A percentile compares a stretch with the other conserved stretches of the same genome.
Evolutionary conservation across 2,797 vertebrate genomes (phyloP).

Genomic region (Glossophaga mutica): DNA sequence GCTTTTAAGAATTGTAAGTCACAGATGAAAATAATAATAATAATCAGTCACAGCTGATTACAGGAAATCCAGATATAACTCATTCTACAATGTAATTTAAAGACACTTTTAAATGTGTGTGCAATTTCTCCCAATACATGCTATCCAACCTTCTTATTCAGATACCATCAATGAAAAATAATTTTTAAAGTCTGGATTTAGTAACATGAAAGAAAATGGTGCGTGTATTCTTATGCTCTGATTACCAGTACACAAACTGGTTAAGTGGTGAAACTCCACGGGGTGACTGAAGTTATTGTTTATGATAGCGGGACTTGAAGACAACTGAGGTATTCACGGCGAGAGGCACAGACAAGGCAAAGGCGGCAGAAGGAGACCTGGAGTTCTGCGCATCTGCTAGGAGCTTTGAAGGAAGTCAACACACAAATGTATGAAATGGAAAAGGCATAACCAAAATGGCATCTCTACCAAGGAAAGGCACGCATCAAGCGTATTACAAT

Average conservation of each 20-base stretch:
- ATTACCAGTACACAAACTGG: not conserved
- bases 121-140: not conserved
- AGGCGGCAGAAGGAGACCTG: not conserved
- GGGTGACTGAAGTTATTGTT: not conserved
- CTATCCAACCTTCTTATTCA: not conserved
- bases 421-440: not conserved
- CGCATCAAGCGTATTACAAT: not conserved
- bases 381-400: not conserved
- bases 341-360: not conserved
- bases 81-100: not conserved
- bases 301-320: not conserved
- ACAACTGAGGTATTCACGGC: not conserved
- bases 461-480: not conserved
- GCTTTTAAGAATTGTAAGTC: conserved; percentile 16
- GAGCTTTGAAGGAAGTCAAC: not conserved
- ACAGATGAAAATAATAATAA: not conserved
- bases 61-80: not conserved
- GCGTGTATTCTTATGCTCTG: not conserved
- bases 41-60: too few relatives aligned
- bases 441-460: not conserved
- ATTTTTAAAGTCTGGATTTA: not conserved
- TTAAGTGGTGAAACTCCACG: not conserved
- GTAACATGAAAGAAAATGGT: not conserved
- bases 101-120: not conserved
- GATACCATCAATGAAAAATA: not conserved